Evolutionary conservation across 2,113 vertebrate species (phyloP), one percentile per base, ranked within the genome.

Genomic region (Megalops atlanticus): DNA sequence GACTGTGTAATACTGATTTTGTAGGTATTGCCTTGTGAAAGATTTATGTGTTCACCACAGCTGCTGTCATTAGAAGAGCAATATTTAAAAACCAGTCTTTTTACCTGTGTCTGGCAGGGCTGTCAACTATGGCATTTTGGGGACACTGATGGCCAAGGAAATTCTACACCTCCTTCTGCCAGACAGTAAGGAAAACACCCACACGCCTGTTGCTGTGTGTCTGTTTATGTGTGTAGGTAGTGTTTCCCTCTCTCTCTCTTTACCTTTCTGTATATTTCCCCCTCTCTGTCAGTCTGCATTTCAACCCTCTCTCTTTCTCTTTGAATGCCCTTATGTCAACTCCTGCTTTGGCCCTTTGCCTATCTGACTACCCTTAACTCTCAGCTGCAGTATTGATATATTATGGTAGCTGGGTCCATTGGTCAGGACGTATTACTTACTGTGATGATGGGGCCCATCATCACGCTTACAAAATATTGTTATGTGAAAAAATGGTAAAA

Each of bases 81-180:
- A 72, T 15, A 11, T 52, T 80, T n/a, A n/a, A n/a, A 39, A 80
- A 33, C 40, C 79, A 14, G 33, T 33, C 70, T 31, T 80, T 21
- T n/a, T 54, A 54, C 52, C 39, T 80, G 79, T 47, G 12, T 73
- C 64, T 38, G 82, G 83, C 89, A 95, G 93, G 84, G 93, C 94
- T 27, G 75, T 94, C 79, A 94, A 93, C 80, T 95, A 92, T 80
- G 94, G 90, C 69, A 86, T 86, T 49, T 74, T 90, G 4, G 92
- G 94, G 81, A 92, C 89, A 82, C 80, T 93, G 24, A 80, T 95
- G 0, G 92, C 93, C 82, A 93, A 93, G 91, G 92, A 93, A 73
- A 85, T 94, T 79, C 88, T 95, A 64, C 92, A 92, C 73, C 76
- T 94, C 78, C 85, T 95, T 43, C 75, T 94, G 31, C 90, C 91